Percentiles rank a stretch among this genome's conserved stretches.
phyloP scores from a whole-genome alignment of 2,888 invertebrate species.

The Chloroclysta siterata region DNA sequence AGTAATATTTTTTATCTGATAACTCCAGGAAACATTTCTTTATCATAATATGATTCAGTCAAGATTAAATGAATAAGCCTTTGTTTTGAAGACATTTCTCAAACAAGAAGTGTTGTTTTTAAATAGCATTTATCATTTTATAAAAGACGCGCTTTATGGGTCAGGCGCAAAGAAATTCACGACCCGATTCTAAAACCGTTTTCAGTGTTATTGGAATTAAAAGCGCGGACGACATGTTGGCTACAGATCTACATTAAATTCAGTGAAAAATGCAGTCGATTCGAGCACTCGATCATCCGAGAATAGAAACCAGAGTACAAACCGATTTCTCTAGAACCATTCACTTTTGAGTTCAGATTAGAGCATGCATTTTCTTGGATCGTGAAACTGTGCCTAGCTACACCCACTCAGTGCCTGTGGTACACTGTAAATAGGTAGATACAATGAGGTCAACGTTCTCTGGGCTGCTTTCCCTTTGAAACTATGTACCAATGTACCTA shows the following conservation, averaged over 20 bases:
- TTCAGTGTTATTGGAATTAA: conserved; percentile 19
- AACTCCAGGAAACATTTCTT: neutral
- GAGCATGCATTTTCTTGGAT: conserved; percentile 23
- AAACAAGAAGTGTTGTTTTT: conserved; percentile 4
- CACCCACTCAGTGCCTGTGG: conserved; percentile 41
- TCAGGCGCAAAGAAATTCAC: conserved; percentile 19
- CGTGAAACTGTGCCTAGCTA: conserved; percentile 18
- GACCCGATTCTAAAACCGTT: conserved; percentile 17
- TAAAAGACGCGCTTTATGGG: conserved; percentile 22
- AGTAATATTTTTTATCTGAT: conserved; percentile 1
- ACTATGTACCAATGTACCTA: conserved; percentile 27
- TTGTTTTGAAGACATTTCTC: conserved; percentile 20
- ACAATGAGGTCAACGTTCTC: conserved; percentile 64
- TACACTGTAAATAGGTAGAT: conserved; percentile 32
- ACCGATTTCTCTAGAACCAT: conserved; percentile 51
- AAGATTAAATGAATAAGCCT: conserved; percentile 3
- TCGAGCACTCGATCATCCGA: conserved; percentile 53
- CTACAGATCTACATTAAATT: conserved; percentile 27
- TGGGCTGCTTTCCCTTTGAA: conserved; percentile 68
- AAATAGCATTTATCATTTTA: conserved; percentile 17
- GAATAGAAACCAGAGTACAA: conserved; percentile 55
- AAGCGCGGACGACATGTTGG: conserved; percentile 25
- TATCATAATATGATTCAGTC: neutral
- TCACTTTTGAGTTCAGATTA: conserved; percentile 43
- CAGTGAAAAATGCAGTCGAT: conserved; percentile 25